These are phyloP conservation scores for Lytechinus variegatus DNA, from an alignment of 35 echinoderm and acorn worm species.

Conservation along the genomic window DNA sequence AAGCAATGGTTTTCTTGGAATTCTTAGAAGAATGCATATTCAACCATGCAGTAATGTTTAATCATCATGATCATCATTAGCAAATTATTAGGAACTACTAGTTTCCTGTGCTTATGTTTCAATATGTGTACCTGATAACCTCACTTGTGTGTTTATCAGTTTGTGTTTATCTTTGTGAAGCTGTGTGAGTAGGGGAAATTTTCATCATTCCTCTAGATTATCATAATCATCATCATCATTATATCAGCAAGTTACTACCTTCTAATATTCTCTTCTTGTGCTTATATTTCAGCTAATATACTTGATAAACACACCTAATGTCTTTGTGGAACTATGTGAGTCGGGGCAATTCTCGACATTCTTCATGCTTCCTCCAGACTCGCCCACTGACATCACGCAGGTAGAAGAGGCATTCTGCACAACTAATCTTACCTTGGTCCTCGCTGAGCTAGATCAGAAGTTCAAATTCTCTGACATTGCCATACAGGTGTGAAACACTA, in stretches of 20 bases:
- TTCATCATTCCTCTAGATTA: neutral
- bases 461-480: constrained; percentile 50
- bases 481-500: constrained; percentile 33
- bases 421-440: constrained; percentile 65
- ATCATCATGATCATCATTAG: too few species aligned
- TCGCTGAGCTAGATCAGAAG: constrained; percentile 51
- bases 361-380: constrained; percentile 60
- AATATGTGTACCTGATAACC: too few species aligned
- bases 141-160: too few species aligned
- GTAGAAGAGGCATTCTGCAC: constrained; percentile 66
- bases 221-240: too few species aligned
- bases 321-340: constrained; percentile 54
- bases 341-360: constrained; percentile 54
- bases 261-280: neutral
- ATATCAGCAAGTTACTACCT: too few species aligned
- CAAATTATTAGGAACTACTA: too few species aligned
- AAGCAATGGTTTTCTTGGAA: too few species aligned
- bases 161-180: too few species aligned
- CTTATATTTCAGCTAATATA: neutral
- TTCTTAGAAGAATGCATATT: too few species aligned
- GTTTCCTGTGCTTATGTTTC: too few species aligned
- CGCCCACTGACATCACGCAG: constrained; percentile 57
- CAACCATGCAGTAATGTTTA: too few species aligned
- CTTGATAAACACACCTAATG: constrained; percentile 50
- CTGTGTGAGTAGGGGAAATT: neutral